A percentile compares a stretch with the other conserved stretches of the same genome.
Conservation (phyloP, 2,797 vertebrate species). For the Manis crassicaudata region DNA sequence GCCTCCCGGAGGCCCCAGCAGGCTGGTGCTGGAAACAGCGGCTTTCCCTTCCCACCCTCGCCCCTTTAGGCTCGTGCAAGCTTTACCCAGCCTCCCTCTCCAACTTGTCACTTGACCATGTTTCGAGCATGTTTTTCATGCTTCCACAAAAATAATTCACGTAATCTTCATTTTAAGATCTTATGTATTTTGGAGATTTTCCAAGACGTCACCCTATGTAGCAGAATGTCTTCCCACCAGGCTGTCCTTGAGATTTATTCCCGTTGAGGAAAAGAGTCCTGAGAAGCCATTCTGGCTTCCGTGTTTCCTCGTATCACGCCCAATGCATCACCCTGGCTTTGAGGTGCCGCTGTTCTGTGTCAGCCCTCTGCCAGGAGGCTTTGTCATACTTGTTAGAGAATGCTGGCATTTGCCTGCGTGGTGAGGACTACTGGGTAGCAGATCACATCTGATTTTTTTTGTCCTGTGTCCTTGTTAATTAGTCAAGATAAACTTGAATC, state of each 20-base stretch:
- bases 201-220: not conserved
- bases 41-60: not conserved
- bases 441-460: not conserved
- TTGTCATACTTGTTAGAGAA: not conserved
- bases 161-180: not conserved
- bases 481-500: not conserved
- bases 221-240: not conserved
- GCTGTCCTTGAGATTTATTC: not conserved
- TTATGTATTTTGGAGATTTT: not conserved
- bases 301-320: not conserved
- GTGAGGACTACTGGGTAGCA: not conserved
- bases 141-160: not conserved
- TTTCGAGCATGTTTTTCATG: conserved; percentile 13
- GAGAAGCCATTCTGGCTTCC: not conserved
- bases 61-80: not conserved
- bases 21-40: not conserved
- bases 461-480: conserved; percentile 19
- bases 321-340: not conserved
- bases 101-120: not conserved
- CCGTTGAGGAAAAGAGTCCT: not conserved
- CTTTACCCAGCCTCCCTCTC: not conserved
- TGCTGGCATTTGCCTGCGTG: not conserved
- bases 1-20: not conserved
- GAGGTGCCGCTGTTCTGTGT: conserved; percentile 15
- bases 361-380: not conserved